These are phyloP conservation scores for Callyntrura guangdongensis DNA, from an alignment of 2,888 invertebrate species.

Conservation along the genomic window DNA sequence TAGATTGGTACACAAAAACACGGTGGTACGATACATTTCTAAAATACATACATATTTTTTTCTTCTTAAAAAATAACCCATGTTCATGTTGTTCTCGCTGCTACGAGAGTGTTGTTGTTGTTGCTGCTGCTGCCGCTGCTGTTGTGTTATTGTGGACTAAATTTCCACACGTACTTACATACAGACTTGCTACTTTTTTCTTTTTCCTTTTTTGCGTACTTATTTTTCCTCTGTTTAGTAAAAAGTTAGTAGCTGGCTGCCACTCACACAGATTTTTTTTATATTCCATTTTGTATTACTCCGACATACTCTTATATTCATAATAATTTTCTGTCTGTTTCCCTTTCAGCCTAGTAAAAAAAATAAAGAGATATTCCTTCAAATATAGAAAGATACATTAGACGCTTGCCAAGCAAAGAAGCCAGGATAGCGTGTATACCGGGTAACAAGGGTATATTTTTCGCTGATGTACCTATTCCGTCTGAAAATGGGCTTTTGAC, in stretches of 20 bases:
- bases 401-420: not conserved
- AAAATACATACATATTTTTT: not conserved
- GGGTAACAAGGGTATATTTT: not conserved
- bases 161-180: not conserved
- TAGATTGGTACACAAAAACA: not conserved
- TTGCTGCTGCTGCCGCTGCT: not conserved
- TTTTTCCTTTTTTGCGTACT: conserved; percentile 18
- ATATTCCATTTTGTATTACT: conserved; percentile 29
- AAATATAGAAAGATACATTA: not conserved
- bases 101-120: not conserved
- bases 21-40: not conserved
- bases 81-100: conserved; percentile 3
- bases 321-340: conserved; percentile 20
- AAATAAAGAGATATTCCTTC: not conserved
- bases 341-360: not conserved
- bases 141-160: not conserved
- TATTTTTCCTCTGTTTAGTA: not conserved
- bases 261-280: conserved; percentile 43
- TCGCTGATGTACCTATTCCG: conserved; percentile 32
- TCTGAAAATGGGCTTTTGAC: conserved; percentile 71
- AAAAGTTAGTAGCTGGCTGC: conserved; percentile 12
- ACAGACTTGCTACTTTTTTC: not conserved
- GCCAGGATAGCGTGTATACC: not conserved
- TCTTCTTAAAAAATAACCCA: conserved; percentile 20
- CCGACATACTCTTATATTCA: conserved; percentile 12